Percentiles rank a stretch among this genome's conserved stretches.
phyloP scores from a whole-genome alignment of 1,140 invertebrate species.

The Physella acuta region DNA sequence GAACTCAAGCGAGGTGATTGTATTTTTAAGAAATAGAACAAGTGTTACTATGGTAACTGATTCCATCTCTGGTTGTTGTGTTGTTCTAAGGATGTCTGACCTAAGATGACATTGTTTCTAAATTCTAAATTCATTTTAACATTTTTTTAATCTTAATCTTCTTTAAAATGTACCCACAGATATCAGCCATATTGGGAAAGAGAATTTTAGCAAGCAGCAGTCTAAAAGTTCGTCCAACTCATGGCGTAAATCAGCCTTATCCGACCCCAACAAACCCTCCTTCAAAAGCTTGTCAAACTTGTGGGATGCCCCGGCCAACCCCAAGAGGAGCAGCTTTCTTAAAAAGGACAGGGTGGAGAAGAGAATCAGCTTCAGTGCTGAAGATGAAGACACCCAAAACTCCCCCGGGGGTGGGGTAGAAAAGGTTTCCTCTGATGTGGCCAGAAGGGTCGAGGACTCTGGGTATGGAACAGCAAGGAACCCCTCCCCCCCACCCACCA shows the following conservation, averaged over 20 bases:
- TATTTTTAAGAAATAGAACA: background rate
- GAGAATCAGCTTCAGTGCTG: background rate
- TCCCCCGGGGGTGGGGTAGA: background rate
- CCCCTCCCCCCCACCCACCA: background rate
- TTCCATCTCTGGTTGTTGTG: background rate
- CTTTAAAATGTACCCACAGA: background rate
- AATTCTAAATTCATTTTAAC: background rate
- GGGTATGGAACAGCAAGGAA: background rate
- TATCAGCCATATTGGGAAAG: background rate
- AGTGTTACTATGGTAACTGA: background rate
- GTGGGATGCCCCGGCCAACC: background rate
- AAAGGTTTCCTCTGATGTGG: background rate
- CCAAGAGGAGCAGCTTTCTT: constrained; percentile 5
- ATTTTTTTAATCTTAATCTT: background rate
- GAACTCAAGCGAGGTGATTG: constrained; percentile 7
- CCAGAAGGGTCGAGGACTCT: background rate
- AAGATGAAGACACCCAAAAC: background rate
- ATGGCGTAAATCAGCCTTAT: too few relatives aligned
- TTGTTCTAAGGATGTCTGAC: background rate
- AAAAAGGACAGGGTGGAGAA: constrained; percentile 2
- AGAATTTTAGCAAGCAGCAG: background rate
- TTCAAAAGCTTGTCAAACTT: too few relatives aligned
- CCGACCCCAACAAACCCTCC: too few relatives aligned
- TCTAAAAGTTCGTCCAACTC: too few relatives aligned
- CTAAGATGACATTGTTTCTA: background rate